A percentile compares a stretch with the other conserved stretches of the same genome.
phyloP scores from a whole-genome alignment of 1,140 invertebrate genomes.

The Cydia amplana region DNA sequence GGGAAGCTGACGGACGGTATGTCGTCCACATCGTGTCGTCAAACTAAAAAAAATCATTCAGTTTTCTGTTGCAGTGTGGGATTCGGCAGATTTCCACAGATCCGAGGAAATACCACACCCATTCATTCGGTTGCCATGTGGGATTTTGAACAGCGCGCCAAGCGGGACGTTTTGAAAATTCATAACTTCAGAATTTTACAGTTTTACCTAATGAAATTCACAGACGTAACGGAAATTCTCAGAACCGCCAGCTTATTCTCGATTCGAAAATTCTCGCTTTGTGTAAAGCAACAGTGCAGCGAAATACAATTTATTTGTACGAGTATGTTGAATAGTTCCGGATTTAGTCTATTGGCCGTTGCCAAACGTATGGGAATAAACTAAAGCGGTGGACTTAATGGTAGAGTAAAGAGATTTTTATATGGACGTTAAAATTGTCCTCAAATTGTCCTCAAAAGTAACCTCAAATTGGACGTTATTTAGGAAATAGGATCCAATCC shows the following conservation, averaged over 20 bases:
- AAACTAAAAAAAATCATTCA: no score
- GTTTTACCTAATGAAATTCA: no score
- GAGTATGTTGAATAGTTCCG: constrained; percentile 41
- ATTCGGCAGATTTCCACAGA: no score
- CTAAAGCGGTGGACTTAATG: not conserved
- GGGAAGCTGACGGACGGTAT: no score
- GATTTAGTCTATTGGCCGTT: constrained; percentile 43
- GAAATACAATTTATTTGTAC: constrained; percentile 43
- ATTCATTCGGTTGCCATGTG: no score
- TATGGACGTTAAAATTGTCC: not conserved
- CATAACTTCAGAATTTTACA: no score
- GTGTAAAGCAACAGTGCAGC: constrained; percentile 30
- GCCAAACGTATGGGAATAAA: constrained; percentile 45
- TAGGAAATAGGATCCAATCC: not conserved
- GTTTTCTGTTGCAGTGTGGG: no score
- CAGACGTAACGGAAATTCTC: not conserved
- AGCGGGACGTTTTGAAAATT: no score
- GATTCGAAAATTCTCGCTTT: constrained; percentile 4
- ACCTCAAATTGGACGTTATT: not conserved
- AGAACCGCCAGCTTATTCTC: not conserved
- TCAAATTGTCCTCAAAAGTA: not conserved
- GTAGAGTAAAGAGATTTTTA: not conserved
- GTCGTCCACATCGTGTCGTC: no score
- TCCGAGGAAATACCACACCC: no score
- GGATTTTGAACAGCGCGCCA: no score